Conservation (phyloP, 2,113 vertebrate genomes). For the Verasper variegatus region DNA sequence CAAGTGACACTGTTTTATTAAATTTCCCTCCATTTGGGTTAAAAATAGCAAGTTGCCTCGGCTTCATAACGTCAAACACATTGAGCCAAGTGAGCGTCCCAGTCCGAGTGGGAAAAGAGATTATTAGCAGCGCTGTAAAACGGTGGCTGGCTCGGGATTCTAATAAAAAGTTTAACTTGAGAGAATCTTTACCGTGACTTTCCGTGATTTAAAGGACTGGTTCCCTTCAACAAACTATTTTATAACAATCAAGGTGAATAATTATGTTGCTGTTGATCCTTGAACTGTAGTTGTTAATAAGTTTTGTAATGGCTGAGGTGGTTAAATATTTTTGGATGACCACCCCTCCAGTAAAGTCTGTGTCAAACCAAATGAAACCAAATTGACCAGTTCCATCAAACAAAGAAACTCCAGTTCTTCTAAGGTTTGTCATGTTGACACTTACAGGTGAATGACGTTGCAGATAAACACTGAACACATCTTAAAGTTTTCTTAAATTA, state of each 20-base stretch:
- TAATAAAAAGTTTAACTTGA: background rate
- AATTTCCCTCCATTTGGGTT: conserved; percentile 10
- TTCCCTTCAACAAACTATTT: background rate
- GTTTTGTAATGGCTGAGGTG: background rate
- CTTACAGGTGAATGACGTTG: background rate
- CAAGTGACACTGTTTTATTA: background rate
- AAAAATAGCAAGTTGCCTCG: conserved; percentile 44
- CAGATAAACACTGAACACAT: too few relatives aligned
- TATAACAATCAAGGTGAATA: background rate
- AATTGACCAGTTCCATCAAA: background rate
- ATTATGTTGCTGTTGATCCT: background rate
- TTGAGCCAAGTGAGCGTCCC: conserved; percentile 9
- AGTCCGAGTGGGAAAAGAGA: conserved; percentile 29
- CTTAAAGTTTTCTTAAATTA: too few relatives aligned
- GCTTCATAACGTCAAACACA: conserved; percentile 15
- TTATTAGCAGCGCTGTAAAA: conserved; percentile 4
- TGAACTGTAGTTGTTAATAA: background rate
- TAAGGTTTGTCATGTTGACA: too few relatives aligned
- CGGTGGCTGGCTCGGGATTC: background rate
- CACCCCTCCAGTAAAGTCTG: background rate
- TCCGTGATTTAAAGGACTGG: background rate
- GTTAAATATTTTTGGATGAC: background rate
- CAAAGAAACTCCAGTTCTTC: background rate
- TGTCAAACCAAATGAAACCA: background rate
- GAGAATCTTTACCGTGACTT: background rate